A percentile compares a stretch with the other conserved stretches of the same genome.
phyloP scores from a whole-genome alignment of 2,113 vertebrate species.

The Centropristis striata region DNA sequence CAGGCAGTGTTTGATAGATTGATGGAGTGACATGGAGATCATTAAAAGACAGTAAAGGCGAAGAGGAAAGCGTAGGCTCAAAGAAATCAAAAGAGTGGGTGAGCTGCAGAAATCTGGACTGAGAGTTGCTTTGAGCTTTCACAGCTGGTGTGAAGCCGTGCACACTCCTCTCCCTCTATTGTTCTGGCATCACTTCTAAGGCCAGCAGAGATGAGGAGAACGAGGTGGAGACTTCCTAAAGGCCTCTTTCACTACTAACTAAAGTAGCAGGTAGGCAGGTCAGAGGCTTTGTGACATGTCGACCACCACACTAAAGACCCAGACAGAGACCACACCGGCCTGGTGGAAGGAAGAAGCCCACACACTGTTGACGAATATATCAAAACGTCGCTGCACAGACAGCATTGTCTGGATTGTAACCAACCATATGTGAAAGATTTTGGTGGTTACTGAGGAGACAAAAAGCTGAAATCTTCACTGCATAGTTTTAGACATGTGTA shows the following conservation, averaged over 20 bases:
- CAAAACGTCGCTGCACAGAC: conserved; percentile 50
- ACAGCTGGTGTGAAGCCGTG: conserved; percentile 80
- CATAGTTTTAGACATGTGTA: conserved; percentile 54
- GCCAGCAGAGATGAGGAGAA: conserved; percentile 57
- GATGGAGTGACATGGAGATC: conserved; percentile 55
- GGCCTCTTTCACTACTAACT: conserved; percentile 56
- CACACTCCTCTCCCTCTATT: conserved; percentile 65
- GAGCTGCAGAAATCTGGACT: conserved; percentile 61
- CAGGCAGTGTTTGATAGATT: conserved; percentile 32
- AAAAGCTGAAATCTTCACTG: conserved; percentile 50
- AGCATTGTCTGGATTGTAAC: conserved; percentile 41
- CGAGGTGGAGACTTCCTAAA: conserved; percentile 71
- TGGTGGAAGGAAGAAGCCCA: conserved; percentile 70
- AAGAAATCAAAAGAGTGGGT: conserved; percentile 58
- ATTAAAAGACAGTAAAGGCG: conserved; percentile 53
- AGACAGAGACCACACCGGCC: conserved; percentile 50
- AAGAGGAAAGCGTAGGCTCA: conserved; percentile 68
- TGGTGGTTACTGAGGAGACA: conserved; percentile 41
- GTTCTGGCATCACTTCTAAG: conserved; percentile 82
- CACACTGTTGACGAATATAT: conserved; percentile 68
- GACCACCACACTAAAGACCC: conserved; percentile 54
- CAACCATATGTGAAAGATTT: conserved; percentile 73
- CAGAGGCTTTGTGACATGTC: conserved; percentile 61
- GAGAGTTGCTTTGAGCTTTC: conserved; percentile 75
- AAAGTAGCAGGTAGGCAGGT: conserved; percentile 62